Conservation (phyloP, 2,888 invertebrate species). For the Ormyrus nitidulus region DNA sequence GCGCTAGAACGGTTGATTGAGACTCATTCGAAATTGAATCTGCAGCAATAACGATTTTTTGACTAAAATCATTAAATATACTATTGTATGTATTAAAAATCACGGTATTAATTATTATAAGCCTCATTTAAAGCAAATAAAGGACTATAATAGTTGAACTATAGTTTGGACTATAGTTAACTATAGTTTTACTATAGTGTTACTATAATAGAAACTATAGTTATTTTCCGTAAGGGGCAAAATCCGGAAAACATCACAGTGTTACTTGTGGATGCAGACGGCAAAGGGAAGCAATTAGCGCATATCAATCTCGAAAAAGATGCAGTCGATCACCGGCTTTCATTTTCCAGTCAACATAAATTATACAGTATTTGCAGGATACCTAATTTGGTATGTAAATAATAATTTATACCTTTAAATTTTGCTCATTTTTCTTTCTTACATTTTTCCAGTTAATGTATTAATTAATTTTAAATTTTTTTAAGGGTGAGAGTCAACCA, state of each 20-base stretch:
- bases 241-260: slow-evolving; percentile 8
- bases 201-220: no score
- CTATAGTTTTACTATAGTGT: no score
- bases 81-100: no score
- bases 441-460: not conserved
- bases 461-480: not conserved
- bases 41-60: no score
- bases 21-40: no score
- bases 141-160: no score
- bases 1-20: no score
- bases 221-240: not conserved
- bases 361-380: slow-evolving; percentile 25
- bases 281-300: slow-evolving; percentile 8
- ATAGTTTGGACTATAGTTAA: no score
- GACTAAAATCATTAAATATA: no score
- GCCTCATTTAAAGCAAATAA: no score
- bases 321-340: no score
- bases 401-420: not conserved
- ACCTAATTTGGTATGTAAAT: slow-evolving; percentile 9
- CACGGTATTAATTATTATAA: no score
- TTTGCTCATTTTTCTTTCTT: slow-evolving; percentile 1
- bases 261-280: slow-evolving; percentile 11
- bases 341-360: slow-evolving; percentile 22
- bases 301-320: slow-evolving; percentile 4
- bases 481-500: not conserved